Conservation (phyloP, 2,113 vertebrate genomes). For the Chionodraco myersi region DNA sequence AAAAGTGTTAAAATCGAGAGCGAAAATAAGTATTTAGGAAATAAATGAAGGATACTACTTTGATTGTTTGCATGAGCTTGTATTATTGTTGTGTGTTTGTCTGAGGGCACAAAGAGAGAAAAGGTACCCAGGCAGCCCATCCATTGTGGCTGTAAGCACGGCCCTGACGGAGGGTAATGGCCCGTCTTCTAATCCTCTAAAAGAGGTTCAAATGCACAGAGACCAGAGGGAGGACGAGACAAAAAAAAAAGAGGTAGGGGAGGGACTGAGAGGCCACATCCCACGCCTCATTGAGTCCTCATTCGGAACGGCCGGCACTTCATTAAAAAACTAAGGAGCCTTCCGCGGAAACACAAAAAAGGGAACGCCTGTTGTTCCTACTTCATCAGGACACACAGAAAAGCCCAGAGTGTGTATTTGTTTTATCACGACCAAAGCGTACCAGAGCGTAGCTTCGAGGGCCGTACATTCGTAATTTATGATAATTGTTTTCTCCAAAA, state of each 20-base stretch:
- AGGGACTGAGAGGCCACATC: constrained; percentile 62
- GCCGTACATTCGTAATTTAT: constrained; percentile 71
- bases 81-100: constrained; percentile 22
- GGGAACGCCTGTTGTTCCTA: constrained; percentile 46
- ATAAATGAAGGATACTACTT: neutral
- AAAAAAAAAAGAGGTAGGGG: constrained; percentile 37
- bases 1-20: neutral
- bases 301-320: constrained; percentile 60
- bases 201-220: constrained; percentile 55
- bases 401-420: constrained; percentile 47
- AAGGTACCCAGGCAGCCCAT: constrained; percentile 34
- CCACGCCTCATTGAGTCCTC: constrained; percentile 75
- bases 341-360: constrained; percentile 29
- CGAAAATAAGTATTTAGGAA: neutral
- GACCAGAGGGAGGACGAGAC: constrained; percentile 40
- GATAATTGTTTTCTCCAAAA: constrained; percentile 68
- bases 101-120: constrained; percentile 19
- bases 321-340: constrained; percentile 68
- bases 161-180: constrained; percentile 63
- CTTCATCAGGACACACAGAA: constrained; percentile 50
- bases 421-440: constrained; percentile 60
- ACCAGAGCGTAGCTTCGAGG: constrained; percentile 22
- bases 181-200: constrained; percentile 66
- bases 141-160: constrained; percentile 40
- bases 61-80: neutral